Evolutionary conservation across 2,797 vertebrate genomes (phyloP).

Genomic region (Sternotherus odoratus): DNA sequence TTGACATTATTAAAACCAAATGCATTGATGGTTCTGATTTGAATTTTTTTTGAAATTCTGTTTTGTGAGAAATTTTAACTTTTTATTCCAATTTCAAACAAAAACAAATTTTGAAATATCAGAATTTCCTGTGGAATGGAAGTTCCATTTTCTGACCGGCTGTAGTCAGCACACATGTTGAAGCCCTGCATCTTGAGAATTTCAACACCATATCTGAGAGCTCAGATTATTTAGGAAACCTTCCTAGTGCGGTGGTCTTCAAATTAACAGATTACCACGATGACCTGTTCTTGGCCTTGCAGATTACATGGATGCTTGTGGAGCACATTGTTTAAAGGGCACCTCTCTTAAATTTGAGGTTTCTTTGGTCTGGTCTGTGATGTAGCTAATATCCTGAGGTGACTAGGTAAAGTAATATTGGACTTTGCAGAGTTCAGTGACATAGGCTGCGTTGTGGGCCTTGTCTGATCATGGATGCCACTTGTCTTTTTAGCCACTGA

Average conservation of each 20-base stretch:
- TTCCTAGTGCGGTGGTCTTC: neutral
- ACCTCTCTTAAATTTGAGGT: neutral
- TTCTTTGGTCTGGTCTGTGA: neutral
- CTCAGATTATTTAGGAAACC: neutral
- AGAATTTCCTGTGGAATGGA: neutral
- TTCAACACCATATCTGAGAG: neutral
- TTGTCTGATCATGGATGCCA: conserved; percentile 32
- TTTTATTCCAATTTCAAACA: neutral
- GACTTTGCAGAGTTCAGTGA: conserved; percentile 9
- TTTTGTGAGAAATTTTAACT: neutral
- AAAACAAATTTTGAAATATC: neutral
- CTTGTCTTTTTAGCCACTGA: neutral
- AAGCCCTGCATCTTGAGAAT: neutral
- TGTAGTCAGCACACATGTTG: neutral
- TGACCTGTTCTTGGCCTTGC: neutral
- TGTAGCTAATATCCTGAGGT: neutral
- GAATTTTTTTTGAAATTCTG: neutral
- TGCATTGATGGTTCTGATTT: neutral
- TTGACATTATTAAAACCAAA: neutral
- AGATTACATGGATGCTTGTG: neutral
- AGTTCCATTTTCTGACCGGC: neutral
- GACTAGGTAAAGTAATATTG: neutral
- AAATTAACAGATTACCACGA: neutral
- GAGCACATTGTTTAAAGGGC: neutral
- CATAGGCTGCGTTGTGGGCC: conserved; percentile 1